Evolutionary conservation across 2,888 invertebrate genomes (phyloP), one percentile per base, ranked within the genome.

Genomic region (Dendrolimus pini): DNA sequence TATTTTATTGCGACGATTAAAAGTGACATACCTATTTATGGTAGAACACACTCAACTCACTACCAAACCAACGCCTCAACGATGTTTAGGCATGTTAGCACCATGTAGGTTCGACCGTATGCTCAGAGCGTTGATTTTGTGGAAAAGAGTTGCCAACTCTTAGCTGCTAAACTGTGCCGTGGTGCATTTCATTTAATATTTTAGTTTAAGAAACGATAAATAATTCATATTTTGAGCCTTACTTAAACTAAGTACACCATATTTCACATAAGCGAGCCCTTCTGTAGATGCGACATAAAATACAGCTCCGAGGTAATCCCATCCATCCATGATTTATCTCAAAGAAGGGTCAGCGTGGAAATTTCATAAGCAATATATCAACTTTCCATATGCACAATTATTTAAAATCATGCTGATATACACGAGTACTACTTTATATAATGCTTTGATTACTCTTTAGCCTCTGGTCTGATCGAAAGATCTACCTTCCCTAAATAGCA

Each of bases 291-390:
- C 78, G 87, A 86, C 86, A 77, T 87, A 85, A 89, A 88, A 89
- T 88, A 88, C 85, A 85, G 80, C 75, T 47, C 47, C 64, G 75
- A 78, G 81, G 82, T 88, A 87, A 89, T 87, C 87, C 88, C 83
- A 86, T 87, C 86, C 80, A 86, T 88, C 74, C 75, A 78, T 86
- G 88, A 89, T 89, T 89, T 89, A 89, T 89, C 78, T 77, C 75
- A 67, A 70, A 74, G 78, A 75, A 85, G 85, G 89, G 85, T 85
- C 88, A 87, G 77, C 81, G 80, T 80, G 76, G 81, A 81, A 78
- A 80, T 85, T 85, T 80, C 81, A 83, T 82, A 81, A 80, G 76
- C 78, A 69, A 82, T 85, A 78, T 79, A 80, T 82, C 77, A 83
- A 73, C 60, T 54, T 77, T 75, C 74, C 74, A 70, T 75, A 79